Evolutionary conservation across 2,113 vertebrate species (phyloP).

Genomic region (Gambusia holbrooki): DNA sequence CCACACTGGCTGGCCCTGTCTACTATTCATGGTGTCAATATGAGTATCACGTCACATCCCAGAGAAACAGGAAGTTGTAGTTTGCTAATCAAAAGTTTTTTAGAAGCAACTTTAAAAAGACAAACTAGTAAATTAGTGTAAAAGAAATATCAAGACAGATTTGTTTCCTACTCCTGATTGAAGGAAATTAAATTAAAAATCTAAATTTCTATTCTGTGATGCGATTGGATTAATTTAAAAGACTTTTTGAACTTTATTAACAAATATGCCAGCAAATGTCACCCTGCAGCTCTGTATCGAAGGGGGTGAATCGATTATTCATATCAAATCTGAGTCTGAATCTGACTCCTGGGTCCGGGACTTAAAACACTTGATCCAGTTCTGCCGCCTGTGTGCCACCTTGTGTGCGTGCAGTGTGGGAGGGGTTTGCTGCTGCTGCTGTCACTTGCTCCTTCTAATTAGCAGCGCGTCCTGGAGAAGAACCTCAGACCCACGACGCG

Average conservation of each 20-base stretch:
- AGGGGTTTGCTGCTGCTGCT: constrained; percentile 55
- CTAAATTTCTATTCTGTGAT: not conserved
- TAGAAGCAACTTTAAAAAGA: not conserved
- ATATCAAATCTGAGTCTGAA: not conserved
- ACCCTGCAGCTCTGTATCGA: too few species aligned
- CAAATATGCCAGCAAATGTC: not conserved
- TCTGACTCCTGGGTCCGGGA: not conserved
- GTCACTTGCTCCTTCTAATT: constrained; percentile 74
- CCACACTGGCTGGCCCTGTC: too few species aligned
- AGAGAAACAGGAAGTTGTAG: not conserved
- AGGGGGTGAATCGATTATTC: too few species aligned
- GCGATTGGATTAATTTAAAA: not conserved
- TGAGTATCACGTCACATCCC: not conserved
- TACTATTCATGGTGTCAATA: too few species aligned
- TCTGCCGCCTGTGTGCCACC: not conserved
- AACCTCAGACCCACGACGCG: constrained; percentile 54
- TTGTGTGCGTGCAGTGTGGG: constrained; percentile 37
- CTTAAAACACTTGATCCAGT: not conserved
- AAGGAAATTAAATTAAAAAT: not conserved
- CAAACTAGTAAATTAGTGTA: too few species aligned
- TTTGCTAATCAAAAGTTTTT: not conserved
- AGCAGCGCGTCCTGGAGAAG: constrained; percentile 68
- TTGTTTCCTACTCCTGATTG: too few species aligned
- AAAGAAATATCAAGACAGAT: too few species aligned
- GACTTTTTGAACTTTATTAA: too few species aligned